A percentile compares a stretch with the other conserved stretches of the same genome.
Evolutionary conservation across 2,797 vertebrate genomes (phyloP).

Genomic region (Scomberomorus guttatus): DNA sequence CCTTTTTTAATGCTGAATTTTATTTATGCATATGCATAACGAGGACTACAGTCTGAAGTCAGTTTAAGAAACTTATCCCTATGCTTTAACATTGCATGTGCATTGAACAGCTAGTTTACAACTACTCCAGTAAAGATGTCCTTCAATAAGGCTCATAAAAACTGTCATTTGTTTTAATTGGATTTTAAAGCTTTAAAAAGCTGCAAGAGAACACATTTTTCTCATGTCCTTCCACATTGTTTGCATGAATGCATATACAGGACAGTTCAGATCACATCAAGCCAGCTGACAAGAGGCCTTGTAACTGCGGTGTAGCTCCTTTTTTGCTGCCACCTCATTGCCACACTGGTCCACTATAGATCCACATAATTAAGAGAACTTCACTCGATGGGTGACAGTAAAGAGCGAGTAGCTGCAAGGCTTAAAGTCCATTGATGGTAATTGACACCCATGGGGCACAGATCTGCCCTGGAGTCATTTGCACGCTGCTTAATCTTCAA

Average conservation of each 20-base stretch:
- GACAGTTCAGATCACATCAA: conserved; percentile 19
- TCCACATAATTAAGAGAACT: conserved; percentile 33
- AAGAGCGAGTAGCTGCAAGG: conserved; percentile 43
- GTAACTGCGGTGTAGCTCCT: conserved; percentile 25
- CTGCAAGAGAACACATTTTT: conserved; percentile 3
- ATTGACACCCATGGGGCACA: conserved; percentile 64
- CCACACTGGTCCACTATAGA: conserved; percentile 9
- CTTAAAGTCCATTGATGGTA: conserved; percentile 65
- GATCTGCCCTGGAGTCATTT: conserved; percentile 73
- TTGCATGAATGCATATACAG: conserved; percentile 22
- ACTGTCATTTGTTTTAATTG: conserved; percentile 22
- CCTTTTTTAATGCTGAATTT: conserved; percentile 17
- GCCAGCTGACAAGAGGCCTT: conserved; percentile 1
- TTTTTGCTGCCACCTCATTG: conserved; percentile 11
- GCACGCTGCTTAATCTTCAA: conserved; percentile 78
- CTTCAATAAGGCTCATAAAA: not conserved
- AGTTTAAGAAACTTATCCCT: not conserved
- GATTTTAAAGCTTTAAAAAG: conserved; percentile 23
- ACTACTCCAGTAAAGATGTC: not conserved
- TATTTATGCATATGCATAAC: conserved; percentile 21
- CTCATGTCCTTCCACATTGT: not conserved
- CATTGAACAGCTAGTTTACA: conserved; percentile 21
- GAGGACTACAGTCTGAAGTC: conserved; percentile 3
- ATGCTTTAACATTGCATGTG: not conserved
- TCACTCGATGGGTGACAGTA: conserved; percentile 3